Evolutionary conservation across 1,140 invertebrate species (phyloP), one percentile per base, ranked within the genome.

Genomic region (Phymorhynchus buccinoides): DNA sequence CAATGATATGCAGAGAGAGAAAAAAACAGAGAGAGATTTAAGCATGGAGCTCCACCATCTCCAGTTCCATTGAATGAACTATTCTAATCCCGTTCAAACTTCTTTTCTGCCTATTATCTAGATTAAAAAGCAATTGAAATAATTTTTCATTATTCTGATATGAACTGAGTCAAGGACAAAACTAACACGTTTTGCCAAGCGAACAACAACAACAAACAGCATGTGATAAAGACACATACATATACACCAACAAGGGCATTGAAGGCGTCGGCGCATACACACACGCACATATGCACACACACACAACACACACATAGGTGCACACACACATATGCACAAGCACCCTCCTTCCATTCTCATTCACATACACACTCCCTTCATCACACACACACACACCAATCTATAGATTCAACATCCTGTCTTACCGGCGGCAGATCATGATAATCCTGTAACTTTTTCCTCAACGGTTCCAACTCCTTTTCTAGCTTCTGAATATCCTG

Each of bases 401-500:
- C 27, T 30, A 79, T 4, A 52, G 78, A 56, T 7, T 41, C 56
- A 80, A 22, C 22, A 75, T 42, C 27, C 52, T 83, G 27, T 27
- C 66, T 37, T 52, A 68, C 82, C 30, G 77, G 85, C 39, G 73
- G 82, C n/a, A 80, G 75, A 52, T 84, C 39, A 14, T 75, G 41
- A 48, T 78, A 84, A 37, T 39, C 48, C 44, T 84, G 85, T 35
- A 84, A 71, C 32, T 84, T 71, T 27, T 48, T 75, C 80, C 39
- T 81, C 77, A 85, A n/a, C 4, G 84, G 80, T 18, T 22, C 68
- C 4, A 81, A 62, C 48, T 85, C 56, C 39, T 85, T 52, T 48
- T 75, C 52, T 12, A 80, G 14, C n/a, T 78, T 79, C 52, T 80
- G 75, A 79, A 84, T 75, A 62, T 80, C 84, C 84, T 84, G 35